Conservation (phyloP, 2,797 vertebrate genomes). For the Arrhamphus sclerolepis region DNA sequence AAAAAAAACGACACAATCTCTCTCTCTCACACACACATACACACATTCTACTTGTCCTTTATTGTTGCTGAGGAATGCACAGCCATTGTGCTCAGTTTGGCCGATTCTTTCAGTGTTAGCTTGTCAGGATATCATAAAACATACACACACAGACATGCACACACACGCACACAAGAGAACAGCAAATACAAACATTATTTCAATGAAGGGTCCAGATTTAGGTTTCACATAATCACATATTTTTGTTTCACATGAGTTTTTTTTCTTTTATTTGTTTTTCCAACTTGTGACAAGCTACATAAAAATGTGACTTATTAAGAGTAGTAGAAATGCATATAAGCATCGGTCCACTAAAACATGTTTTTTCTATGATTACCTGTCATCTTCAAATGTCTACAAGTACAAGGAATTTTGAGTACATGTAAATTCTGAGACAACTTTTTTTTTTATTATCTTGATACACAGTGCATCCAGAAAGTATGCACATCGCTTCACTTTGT, state of each 20-base stretch:
- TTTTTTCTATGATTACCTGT: neutral
- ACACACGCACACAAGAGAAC: too few relatives aligned
- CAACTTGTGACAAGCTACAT: too few relatives aligned
- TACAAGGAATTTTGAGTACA: constrained; percentile 2
- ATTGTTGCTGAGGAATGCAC: constrained; percentile 34
- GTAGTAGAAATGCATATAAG: constrained; percentile 27
- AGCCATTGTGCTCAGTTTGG: neutral
- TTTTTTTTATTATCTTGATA: neutral
- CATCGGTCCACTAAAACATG: constrained; percentile 14
- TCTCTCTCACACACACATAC: too few relatives aligned
- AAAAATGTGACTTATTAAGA: constrained; percentile 24
- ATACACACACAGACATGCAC: too few relatives aligned
- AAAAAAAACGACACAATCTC: too few relatives aligned
- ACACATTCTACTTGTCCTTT: constrained; percentile 39
- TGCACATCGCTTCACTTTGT: too few relatives aligned
- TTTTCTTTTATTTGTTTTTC: constrained; percentile 50
- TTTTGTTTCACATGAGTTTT: constrained; percentile 45
- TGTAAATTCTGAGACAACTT: neutral
- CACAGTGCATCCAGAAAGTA: too few relatives aligned
- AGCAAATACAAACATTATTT: constrained; percentile 72
- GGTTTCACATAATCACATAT: constrained; percentile 38
- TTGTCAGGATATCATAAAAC: constrained; percentile 39
- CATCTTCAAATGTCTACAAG: neutral
- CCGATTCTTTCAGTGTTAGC: constrained; percentile 45
- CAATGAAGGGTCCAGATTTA: constrained; percentile 59